phyloP scores from a whole-genome alignment of 2,113 vertebrate species.

The rabbit (Oryctolagus cuniculus) region mOryCun1.1 NC_091451.1:21633001-21633500 shows the following conservation, averaged over 20 bases:
- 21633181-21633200: neutral
- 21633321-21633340: neutral
- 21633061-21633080: neutral
- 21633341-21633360: neutral
- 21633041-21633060: neutral
- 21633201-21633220: neutral
- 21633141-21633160: neutral
- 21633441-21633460: neutral
- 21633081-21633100: neutral
- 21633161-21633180: neutral
- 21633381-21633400: neutral
- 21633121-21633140: neutral
- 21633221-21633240: neutral
- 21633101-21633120: neutral
- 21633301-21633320: neutral
- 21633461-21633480: slow-evolving; percentile 74
- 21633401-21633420: neutral
- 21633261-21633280: neutral
- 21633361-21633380: neutral
- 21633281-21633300: neutral
- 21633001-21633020: neutral
- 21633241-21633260: neutral
- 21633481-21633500: slow-evolving; percentile 53
- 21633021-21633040: neutral
- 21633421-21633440: neutral